A percentile compares a stretch with the other conserved stretches of the same genome.
Conservation (phyloP, 2,113 vertebrate species). For the Indri indri region DNA sequence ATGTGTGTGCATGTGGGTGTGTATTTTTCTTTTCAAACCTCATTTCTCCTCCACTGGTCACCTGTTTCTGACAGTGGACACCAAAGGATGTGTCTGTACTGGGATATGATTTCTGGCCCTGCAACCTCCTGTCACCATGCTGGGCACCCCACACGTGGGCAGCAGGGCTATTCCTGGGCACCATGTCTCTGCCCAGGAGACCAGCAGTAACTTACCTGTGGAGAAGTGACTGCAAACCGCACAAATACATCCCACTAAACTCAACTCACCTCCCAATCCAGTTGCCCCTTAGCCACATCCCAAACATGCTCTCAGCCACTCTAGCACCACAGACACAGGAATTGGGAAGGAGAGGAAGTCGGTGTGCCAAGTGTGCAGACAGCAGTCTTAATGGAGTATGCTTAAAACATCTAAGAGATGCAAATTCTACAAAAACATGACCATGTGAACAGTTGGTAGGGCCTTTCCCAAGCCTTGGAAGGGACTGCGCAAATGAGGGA, state of each 20-base stretch:
- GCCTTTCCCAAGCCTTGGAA: neutral
- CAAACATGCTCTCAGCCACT: neutral
- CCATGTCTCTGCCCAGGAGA: fast-evolving
- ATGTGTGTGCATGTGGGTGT: neutral
- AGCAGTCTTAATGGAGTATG: fast-evolving
- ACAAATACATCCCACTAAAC: neutral
- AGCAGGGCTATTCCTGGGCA: neutral
- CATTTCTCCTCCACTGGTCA: neutral
- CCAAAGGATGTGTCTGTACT: neutral
- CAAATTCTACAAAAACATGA: neutral
- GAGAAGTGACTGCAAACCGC: neutral
- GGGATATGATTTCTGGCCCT: neutral
- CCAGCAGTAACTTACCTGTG: too few relatives aligned
- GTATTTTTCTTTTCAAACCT: neutral
- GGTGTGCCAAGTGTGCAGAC: neutral
- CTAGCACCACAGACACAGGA: neutral
- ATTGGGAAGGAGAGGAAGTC: neutral
- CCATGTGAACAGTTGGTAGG: fast-evolving
- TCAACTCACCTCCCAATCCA: fast-evolving
- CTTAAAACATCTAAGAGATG: neutral
- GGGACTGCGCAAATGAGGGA: neutral
- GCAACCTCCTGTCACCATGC: fast-evolving
- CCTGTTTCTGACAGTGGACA: neutral
- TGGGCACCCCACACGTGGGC: too few relatives aligned
- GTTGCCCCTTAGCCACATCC: neutral